These are phyloP conservation scores for Nothocercus nigrocapillus DNA, from an alignment of 2,113 vertebrate species.

Conservation along the genomic window DNA sequence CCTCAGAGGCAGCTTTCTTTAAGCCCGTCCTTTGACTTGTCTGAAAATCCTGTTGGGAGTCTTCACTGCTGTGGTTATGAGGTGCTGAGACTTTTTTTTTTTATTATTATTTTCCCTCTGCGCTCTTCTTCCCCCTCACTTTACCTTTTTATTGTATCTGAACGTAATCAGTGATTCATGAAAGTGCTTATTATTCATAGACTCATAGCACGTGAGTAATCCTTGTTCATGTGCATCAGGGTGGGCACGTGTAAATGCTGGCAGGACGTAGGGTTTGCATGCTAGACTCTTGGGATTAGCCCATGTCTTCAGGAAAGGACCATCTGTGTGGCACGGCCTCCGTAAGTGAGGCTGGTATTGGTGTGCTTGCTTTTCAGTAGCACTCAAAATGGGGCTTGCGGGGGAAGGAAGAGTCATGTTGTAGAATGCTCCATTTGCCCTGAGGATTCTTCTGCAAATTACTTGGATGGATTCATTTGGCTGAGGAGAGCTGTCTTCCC, in stretches of 20 bases:
- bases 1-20: not conserved
- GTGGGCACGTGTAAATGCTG: not conserved
- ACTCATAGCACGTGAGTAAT: constrained; percentile 21
- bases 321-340: rapidly evolving
- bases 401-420: not conserved
- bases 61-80: not conserved
- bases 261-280: not conserved
- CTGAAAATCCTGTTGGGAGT: not conserved
- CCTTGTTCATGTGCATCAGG: not conserved
- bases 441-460: not conserved
- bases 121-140: not conserved
- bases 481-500: not conserved
- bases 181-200: not conserved
- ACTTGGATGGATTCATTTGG: not conserved
- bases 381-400: not conserved
- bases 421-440: not conserved
- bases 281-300: not conserved
- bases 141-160: constrained; percentile 2
- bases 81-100: not conserved
- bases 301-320: not conserved
- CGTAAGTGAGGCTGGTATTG: not conserved
- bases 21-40: not conserved
- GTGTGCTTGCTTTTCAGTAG: not conserved
- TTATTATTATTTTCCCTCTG: not conserved
- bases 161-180: not conserved